phyloP scores from a whole-genome alignment of 2,888 invertebrate species.

The Torymus tubicola region DNA sequence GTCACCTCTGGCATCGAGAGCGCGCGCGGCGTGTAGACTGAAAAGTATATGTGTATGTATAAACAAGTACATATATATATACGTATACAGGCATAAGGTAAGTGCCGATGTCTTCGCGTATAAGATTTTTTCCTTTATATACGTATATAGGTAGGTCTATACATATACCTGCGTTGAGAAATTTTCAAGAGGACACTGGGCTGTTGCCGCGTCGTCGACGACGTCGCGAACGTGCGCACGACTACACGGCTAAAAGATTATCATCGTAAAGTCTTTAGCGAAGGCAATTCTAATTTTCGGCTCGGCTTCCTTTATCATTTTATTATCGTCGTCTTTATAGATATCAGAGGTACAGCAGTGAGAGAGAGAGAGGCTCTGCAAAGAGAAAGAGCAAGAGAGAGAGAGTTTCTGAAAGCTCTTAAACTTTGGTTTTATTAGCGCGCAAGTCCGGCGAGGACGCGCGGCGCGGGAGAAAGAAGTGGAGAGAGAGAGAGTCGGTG shows the following conservation, averaged over 20 bases:
- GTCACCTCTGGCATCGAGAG: conserved; percentile 42
- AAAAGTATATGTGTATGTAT: neutral
- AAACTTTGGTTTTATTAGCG: conserved; percentile 59
- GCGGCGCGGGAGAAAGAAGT: neutral
- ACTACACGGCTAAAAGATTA: conserved; percentile 49
- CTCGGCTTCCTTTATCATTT: conserved; percentile 60
- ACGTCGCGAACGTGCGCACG: neutral
- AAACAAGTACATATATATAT: too few species aligned
- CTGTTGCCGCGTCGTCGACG: too few species aligned
- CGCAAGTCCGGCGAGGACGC: conserved; percentile 49
- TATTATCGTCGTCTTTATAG: conserved; percentile 59
- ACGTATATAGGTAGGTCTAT: too few species aligned
- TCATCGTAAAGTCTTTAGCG: conserved; percentile 58
- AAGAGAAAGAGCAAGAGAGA: neutral
- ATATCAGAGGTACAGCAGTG: conserved; percentile 45
- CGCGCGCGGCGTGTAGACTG: conserved; percentile 3
- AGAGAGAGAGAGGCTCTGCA: neutral
- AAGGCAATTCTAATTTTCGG: conserved; percentile 58
- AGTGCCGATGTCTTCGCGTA: conserved; percentile 14
- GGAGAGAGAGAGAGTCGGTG: conserved; percentile 19
- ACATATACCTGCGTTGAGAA: conserved; percentile 14
- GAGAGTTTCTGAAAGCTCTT: conserved; percentile 56
- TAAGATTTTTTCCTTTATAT: neutral
- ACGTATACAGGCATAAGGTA: too few species aligned
- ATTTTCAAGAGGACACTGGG: conserved; percentile 26